phyloP scores from a whole-genome alignment of 1,140 invertebrate species.

The Reticulitermes speratus region DNA sequence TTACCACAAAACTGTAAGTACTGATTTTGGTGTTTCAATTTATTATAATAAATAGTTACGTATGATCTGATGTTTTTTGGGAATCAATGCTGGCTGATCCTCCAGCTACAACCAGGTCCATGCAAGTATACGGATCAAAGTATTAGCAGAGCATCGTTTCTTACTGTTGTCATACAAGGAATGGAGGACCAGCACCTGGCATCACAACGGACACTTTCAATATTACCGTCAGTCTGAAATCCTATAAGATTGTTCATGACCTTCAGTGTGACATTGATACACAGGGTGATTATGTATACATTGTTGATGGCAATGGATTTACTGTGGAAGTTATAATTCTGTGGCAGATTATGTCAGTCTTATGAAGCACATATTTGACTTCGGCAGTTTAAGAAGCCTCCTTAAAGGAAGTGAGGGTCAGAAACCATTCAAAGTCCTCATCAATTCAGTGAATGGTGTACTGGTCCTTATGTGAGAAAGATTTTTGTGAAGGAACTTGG shows the following conservation, averaged over 20 bases:
- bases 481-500: conserved; percentile 90
- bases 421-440: conserved; percentile 78
- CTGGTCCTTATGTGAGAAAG: conserved; percentile 86
- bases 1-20: no score
- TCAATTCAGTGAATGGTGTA: conserved; percentile 95
- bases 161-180: neutral
- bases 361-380: conserved; percentile 99
- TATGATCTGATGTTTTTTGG: no score
- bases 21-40: no score
- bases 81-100: no score
- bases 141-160: conserved; percentile 21
- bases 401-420: conserved; percentile 65
- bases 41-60: no score
- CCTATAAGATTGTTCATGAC: conserved; percentile 78
- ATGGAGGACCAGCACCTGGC: conserved; percentile 90
- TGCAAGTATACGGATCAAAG: no score
- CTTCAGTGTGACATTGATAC: conserved; percentile 74
- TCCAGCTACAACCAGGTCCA: no score
- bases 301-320: conserved; percentile 71
- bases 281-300: conserved; percentile 60
- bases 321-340: conserved; percentile 87
- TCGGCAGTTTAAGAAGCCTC: conserved; percentile 73
- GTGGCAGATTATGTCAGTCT: conserved; percentile 86
- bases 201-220: conserved; percentile 90
- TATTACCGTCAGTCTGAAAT: conserved; percentile 71